phyloP scores from a whole-genome alignment of 23 tunicate genomes.

The Trididemnum clinides region DNA sequence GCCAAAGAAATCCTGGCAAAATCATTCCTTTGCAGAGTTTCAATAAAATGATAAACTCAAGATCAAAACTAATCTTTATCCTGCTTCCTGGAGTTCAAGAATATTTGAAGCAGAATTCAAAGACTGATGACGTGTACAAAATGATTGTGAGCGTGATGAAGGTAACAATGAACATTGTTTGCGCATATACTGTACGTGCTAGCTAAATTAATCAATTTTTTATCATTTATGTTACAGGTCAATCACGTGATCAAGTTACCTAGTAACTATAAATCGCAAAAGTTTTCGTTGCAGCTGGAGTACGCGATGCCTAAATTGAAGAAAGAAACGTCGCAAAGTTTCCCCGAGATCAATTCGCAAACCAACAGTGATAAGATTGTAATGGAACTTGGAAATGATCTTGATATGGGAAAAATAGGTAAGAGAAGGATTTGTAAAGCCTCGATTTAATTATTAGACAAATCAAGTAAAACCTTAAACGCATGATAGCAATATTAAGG shows the following conservation, averaged over 20 bases:
- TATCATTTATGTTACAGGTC: constrained; percentile 8
- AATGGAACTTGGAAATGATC: too few species aligned
- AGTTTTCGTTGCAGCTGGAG: neutral
- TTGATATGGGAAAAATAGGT: too few species aligned
- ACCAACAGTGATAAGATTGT: too few species aligned
- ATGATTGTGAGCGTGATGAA: neutral
- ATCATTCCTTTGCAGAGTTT: neutral
- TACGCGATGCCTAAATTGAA: constrained; percentile 31
- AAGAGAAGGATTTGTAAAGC: too few species aligned
- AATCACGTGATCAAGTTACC: constrained; percentile 13
- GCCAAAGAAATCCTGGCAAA: too few species aligned
- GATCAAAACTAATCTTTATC: neutral
- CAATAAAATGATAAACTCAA: neutral
- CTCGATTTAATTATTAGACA: too few species aligned
- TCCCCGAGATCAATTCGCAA: too few species aligned
- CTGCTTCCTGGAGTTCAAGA: neutral
- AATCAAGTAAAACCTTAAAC: too few species aligned
- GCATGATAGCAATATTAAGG: too few species aligned
- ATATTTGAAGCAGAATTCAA: neutral
- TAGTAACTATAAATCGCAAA: neutral
- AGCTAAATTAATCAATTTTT: too few species aligned
- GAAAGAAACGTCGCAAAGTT: too few species aligned
- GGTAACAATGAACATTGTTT: neutral
- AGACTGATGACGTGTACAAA: neutral
- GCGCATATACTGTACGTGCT: neutral